Evolutionary conservation across 2,797 vertebrate genomes (phyloP).

Genomic region (Trachurus trachurus): DNA sequence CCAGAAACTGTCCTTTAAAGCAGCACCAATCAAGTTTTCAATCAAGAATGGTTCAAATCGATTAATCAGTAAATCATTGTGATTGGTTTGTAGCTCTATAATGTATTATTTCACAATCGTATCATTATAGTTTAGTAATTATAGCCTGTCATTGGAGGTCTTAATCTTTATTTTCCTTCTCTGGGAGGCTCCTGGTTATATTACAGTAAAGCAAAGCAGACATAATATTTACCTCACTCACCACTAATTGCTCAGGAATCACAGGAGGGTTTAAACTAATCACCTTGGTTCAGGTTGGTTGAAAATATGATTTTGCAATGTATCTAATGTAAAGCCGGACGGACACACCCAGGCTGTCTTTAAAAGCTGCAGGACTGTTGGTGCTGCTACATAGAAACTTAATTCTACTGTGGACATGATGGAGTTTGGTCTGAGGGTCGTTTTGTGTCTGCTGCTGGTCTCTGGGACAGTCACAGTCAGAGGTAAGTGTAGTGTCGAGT

Average conservation of each 20-base stretch:
- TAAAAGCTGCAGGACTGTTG: constrained; percentile 16
- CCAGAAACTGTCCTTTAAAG: too few relatives aligned
- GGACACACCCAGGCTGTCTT: constrained; percentile 6
- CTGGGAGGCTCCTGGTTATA: neutral
- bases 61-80: too few relatives aligned
- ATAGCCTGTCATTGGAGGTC: too few relatives aligned
- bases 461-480: neutral
- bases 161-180: too few relatives aligned
- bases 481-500: constrained; percentile 1
- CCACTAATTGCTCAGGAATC: constrained; percentile 2
- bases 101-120: too few relatives aligned
- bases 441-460: neutral
- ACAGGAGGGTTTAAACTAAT: neutral
- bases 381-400: neutral
- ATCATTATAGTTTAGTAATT: too few relatives aligned
- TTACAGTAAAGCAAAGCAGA: too few relatives aligned
- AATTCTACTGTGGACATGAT: neutral
- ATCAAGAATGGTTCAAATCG: too few relatives aligned
- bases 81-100: too few relatives aligned
- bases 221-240: neutral
- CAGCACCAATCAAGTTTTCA: too few relatives aligned
- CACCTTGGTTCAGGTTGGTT: neutral
- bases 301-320: neutral
- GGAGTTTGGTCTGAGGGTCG: neutral
- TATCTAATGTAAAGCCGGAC: neutral